Conservation (phyloP, 2,113 vertebrate genomes). For the Electrona antarctica region DNA sequence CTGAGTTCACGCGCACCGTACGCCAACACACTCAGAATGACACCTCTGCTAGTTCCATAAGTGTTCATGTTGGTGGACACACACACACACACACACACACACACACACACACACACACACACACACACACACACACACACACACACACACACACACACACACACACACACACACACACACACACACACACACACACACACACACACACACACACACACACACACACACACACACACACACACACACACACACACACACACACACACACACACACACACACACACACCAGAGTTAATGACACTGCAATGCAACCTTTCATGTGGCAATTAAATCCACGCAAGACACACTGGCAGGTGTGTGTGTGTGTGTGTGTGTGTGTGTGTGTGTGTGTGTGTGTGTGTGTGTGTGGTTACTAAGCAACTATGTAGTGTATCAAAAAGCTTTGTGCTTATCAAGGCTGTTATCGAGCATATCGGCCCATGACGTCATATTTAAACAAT, state of each 20-base stretch:
- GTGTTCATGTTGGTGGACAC: not conserved
- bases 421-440: slow-evolving; percentile 7
- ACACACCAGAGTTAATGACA: not conserved
- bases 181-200: not conserved
- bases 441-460: too few species aligned
- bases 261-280: not conserved
- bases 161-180: not conserved
- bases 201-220: not conserved
- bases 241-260: not conserved
- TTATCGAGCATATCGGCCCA: too few species aligned
- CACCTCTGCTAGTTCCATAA: too few species aligned
- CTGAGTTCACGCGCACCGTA: slow-evolving; percentile 5
- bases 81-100: not conserved
- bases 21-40: too few species aligned
- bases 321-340: too few species aligned
- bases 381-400: slow-evolving; percentile 15
- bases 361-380: not conserved
- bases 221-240: not conserved
- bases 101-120: slow-evolving; percentile 4
- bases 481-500: too few species aligned
- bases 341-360: not conserved
- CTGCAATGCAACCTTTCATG: not conserved
- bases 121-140: not conserved
- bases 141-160: not conserved
- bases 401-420: not conserved